Base-by-base conservation (phyloP, 1,140 invertebrate genomes). In the Tetranychus cinnabarinus region DNA sequence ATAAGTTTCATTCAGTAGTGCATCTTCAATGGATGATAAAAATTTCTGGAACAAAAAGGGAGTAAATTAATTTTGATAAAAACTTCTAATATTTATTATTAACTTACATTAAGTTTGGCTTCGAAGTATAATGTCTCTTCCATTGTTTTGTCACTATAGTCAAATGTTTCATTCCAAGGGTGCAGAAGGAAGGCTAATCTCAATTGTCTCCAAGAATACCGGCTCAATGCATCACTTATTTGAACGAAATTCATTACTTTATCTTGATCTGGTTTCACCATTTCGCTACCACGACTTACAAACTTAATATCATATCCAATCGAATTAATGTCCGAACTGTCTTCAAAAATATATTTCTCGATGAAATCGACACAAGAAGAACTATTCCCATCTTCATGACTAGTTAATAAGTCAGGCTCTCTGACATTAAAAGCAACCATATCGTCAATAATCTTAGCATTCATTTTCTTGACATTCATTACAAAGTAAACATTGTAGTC, bases 281-380 rank as follows among this genome's bases (percentile, higher is more conserved):
- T 75, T 76, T 99, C 96, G 74, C 99, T 99, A 71, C 99, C 96
- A 73, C 99, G 96, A 77, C 99, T 96, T 5, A 96, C 96, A 73
- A 99, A 99, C 73, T 95, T 97, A 0, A 99, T 76, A 74, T 99
- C 96, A 35, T 89, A 83, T 2, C 96, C 96, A 31, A 96, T 96
- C 0, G 93, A 95, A 68, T 99, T 96, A 68, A 99, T 97, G 69
- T 99, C 96, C 46, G 99, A 74, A 34, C 79, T 83, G 6, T 82
- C 72, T 5, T 95, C 95, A 65, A 86, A 84, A 56, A 97, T 83
- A 42, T 81, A 82, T 0, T 86, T 86, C 1, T 93, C 92, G 95
- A 99, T 99, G 0, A 88, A 73, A 36, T 79, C 76, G 60, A 76
- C 76, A 0, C 77, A 76, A 2, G 80, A 76, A 33, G 80, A 84